These are phyloP conservation scores for Oreonectes daqikongensis DNA, from an alignment of 2,797 vertebrate genomes.

Conservation along the genomic window DNA sequence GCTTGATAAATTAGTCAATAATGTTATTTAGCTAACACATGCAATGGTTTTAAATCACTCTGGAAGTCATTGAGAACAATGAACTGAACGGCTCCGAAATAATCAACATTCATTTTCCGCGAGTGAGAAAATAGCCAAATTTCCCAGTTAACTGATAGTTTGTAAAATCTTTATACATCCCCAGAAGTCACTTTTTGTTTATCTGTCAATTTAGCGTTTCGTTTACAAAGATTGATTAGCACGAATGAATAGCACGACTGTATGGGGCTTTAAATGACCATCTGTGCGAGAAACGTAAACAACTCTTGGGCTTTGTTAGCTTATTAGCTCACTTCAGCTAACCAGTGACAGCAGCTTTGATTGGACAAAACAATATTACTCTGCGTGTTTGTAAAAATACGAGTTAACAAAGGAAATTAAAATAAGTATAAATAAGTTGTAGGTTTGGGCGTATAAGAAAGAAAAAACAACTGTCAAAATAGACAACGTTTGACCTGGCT, in stretches of 20 bases:
- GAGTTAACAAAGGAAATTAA: background rate
- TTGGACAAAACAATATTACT: background rate
- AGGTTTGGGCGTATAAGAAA: background rate
- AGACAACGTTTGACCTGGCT: background rate
- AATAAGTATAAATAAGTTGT: background rate
- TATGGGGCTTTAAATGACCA: background rate
- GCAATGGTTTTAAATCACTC: background rate
- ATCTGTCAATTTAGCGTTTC: background rate
- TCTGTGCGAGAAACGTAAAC: slow-evolving; percentile 3
- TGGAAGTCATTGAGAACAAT: background rate
- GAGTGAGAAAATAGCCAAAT: background rate
- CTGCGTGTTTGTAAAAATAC: background rate
- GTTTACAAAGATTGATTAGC: background rate
- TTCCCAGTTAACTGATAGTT: background rate
- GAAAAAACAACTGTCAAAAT: no score
- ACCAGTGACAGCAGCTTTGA: background rate
- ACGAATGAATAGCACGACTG: background rate
- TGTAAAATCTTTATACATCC: background rate
- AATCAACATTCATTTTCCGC: background rate
- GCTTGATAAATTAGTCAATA: background rate
- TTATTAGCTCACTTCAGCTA: slow-evolving; percentile 21
- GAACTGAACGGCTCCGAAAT: background rate
- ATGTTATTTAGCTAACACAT: background rate
- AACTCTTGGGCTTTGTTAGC: slow-evolving; percentile 51
- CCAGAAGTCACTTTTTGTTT: background rate